A percentile compares a stretch with the other conserved stretches of the same genome.
These are phyloP conservation scores for Pandemis corylana DNA, from an alignment of 2,888 invertebrate genomes.

Conservation along the genomic window DNA sequence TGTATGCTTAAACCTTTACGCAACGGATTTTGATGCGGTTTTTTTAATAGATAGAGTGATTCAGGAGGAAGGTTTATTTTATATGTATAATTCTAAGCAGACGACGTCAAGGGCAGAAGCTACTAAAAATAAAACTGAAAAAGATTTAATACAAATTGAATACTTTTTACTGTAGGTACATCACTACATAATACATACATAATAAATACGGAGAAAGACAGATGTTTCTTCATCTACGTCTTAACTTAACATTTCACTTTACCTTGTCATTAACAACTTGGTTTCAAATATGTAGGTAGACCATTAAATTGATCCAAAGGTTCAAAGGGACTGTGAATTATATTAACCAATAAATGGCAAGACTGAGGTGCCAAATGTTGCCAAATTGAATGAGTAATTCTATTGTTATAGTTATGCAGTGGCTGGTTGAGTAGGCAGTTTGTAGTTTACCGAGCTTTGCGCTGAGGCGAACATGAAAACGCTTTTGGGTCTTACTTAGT, in stretches of 20 bases:
- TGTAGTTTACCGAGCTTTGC: conserved; percentile 43
- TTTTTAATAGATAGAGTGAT: too few species aligned
- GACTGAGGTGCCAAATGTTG: conserved; percentile 9
- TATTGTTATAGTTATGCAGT: conserved; percentile 27
- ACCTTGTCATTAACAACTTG: neutral
- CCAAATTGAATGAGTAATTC: conserved; percentile 28
- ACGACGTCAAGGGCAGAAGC: too few species aligned
- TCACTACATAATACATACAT: too few species aligned
- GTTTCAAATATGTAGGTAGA: neutral
- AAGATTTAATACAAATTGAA: too few species aligned
- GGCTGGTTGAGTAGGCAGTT: conserved; percentile 26
- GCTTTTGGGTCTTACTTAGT: conserved; percentile 45
- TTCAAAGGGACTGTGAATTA: conserved; percentile 18
- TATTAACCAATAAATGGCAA: conserved; percentile 16
- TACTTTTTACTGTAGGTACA: too few species aligned
- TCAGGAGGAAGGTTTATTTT: too few species aligned
- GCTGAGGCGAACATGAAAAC: conserved; percentile 50
- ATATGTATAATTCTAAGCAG: too few species aligned
- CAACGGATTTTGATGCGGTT: too few species aligned
- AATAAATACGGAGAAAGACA: too few species aligned
- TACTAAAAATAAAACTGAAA: too few species aligned
- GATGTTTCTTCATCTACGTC: neutral
- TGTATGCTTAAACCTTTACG: too few species aligned
- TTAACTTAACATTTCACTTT: neutral
- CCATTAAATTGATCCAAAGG: conserved; percentile 1